Evolutionary conservation across 2,888 invertebrate genomes (phyloP), one percentile per base, ranked within the genome.

Genomic region (Syritta pipiens): DNA sequence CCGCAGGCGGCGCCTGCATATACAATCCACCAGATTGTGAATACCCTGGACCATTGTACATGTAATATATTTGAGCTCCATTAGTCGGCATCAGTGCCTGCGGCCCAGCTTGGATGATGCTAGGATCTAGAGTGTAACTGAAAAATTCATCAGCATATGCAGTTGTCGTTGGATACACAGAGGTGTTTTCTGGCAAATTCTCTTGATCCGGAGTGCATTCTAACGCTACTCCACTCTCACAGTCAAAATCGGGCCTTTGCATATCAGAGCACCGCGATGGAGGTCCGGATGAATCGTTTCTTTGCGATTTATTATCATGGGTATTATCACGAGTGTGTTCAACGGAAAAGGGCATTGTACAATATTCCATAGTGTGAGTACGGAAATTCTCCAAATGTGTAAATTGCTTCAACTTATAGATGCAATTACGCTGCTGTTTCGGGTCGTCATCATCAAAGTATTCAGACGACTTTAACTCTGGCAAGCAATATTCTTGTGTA

Each of bases 371-470:
- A 4, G 83, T 76, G 1, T 83, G 82, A 6, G 85, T 81, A 1
- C 82, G 84, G 32, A 85, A 85, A 74, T 86, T 84, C 42, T 85
- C 83, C 44, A 84, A 83, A 72, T 83, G 83, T 0, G 84, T 84
- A 48, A 83, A 84, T 59, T 84, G 84, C 40, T 84, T 84, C 37
- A 85, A 81, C 65, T 84, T 85, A 35, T 83, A 84, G 28, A 82
- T 83, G 35, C 84, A 82, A 35, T 82, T 75, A 14, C 55, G 40
- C 32, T 67, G 63, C 32, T 67, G 63, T 57, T 83, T 84, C 7
- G 57, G 44, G 22, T 53, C 72, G 32, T 72, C 81, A 24, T 83
- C 83, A n/a, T 83, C 83, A 42, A 76, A 71, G 14, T 76, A 82
- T 12, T 77, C 79, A 14, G 74, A 65, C 17, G 49, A 69, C 62